phyloP scores from a whole-genome alignment of 64 coral and sea anemone genomes.

The Acropora tenuis region DNA sequence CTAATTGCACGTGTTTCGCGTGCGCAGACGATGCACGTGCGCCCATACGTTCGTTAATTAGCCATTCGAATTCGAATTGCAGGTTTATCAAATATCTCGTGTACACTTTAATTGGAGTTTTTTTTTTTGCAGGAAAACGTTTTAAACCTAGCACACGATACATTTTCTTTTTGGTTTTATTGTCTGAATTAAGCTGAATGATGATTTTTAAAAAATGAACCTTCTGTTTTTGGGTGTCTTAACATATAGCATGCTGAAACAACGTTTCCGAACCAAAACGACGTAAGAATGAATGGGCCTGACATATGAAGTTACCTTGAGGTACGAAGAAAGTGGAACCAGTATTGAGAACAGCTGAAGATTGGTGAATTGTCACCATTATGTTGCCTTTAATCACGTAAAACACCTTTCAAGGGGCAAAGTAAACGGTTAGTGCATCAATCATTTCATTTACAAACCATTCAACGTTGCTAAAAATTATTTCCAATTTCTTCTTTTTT shows the following conservation, averaged over 20 bases:
- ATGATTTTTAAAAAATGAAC: too few relatives aligned
- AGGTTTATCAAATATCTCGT: not conserved
- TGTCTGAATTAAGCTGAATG: too few relatives aligned
- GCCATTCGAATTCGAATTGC: not conserved
- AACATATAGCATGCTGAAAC: too few relatives aligned
- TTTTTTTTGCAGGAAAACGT: too few relatives aligned
- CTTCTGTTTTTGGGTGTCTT: too few relatives aligned
- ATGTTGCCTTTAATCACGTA: conserved; percentile 72
- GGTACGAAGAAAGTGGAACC: conserved; percentile 92
- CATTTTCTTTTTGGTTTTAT: too few relatives aligned
- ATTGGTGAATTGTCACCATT: conserved; percentile 77
- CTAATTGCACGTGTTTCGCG: too few relatives aligned
- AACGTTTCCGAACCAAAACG: not conserved
- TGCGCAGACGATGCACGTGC: too few relatives aligned
- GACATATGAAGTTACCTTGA: conserved; percentile 53
- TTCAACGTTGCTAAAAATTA: too few relatives aligned
- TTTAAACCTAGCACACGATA: too few relatives aligned
- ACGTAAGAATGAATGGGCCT: not conserved
- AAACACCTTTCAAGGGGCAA: conserved; percentile 67
- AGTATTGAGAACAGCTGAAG: conserved; percentile 23
- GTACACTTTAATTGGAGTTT: too few relatives aligned
- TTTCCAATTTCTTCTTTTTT: too few relatives aligned
- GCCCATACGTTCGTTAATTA: not conserved
- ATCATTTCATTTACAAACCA: not conserved
- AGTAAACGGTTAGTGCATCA: not conserved